A percentile compares a stretch with the other conserved stretches of the same genome.
Evolutionary conservation across 1,140 invertebrate species (phyloP).

Genomic region (Heliconius nattereri): DNA sequence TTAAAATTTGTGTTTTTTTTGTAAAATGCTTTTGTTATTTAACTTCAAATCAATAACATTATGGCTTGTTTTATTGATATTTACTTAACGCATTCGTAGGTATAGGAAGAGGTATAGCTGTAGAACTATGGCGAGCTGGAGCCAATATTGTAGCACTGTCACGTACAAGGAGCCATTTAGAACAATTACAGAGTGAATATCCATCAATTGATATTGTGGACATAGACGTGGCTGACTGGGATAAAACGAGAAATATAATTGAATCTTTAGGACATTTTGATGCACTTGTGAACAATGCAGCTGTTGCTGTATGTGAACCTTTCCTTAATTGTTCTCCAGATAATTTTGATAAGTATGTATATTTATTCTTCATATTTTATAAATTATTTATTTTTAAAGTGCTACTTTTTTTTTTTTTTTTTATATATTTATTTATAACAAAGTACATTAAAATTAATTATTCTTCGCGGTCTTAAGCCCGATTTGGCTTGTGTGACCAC

Average conservation of each 20-base stretch:
- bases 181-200: conserved; percentile 84
- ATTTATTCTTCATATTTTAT: too few species aligned
- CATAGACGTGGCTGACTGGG: conserved; percentile 90
- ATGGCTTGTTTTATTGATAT: neutral
- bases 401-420: too few species aligned
- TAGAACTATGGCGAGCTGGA: conserved; percentile 84
- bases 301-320: conserved; percentile 67
- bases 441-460: too few species aligned
- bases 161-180: conserved; percentile 84
- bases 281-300: conserved; percentile 75
- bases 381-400: too few species aligned
- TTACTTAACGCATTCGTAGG: conserved; percentile 76
- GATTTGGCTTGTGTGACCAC: too few species aligned
- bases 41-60: too few species aligned
- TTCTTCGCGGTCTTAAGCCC: too few species aligned
- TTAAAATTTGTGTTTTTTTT: neutral
- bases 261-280: conserved; percentile 75
- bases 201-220: conserved; percentile 84
- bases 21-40: neutral
- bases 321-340: conserved; percentile 61
- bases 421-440: too few species aligned
- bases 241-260: conserved; percentile 82
- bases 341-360: conserved; percentile 67
- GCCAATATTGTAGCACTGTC: conserved; percentile 89
- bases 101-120: conserved; percentile 87